A percentile compares a stretch with the other conserved stretches of the same genome.
phyloP scores from a whole-genome alignment of 2,113 vertebrate genomes.

The Paramormyrops kingsleyae region DNA sequence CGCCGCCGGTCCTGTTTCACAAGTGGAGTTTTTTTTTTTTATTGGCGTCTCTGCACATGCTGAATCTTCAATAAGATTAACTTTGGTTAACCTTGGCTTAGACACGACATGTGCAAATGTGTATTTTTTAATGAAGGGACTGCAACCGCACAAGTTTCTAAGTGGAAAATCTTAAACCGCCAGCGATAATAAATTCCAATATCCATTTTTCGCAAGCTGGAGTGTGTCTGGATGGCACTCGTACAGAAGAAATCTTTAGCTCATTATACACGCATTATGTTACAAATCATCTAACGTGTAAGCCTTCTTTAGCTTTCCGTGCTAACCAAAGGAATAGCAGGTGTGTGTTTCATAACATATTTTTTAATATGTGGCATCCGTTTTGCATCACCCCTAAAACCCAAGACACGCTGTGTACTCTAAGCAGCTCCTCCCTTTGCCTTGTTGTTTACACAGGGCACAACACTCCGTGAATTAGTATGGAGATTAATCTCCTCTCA shows the following conservation, averaged over 20 bases:
- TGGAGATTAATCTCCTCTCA: constrained; percentile 3
- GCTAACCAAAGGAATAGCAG: background rate
- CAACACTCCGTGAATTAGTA: background rate
- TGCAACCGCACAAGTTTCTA: background rate
- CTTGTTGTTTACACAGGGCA: background rate
- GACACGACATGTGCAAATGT: background rate
- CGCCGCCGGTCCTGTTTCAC: background rate
- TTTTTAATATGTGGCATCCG: background rate
- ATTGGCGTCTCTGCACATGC: background rate
- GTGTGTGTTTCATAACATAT: background rate
- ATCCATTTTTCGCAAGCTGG: background rate
- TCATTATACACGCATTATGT: background rate
- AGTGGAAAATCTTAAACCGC: background rate
- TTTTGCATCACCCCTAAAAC: background rate
- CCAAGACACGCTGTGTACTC: background rate
- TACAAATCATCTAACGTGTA: background rate
- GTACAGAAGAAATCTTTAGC: background rate
- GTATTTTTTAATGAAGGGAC: background rate
- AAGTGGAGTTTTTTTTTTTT: background rate
- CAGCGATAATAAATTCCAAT: background rate
- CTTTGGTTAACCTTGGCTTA: background rate
- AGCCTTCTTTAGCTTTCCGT: background rate
- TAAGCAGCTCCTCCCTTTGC: background rate
- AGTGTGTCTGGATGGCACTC: background rate
- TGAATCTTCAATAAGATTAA: constrained; percentile 8